Evolutionary conservation across 2,797 vertebrate species (phyloP).

Genomic region (Silurus lanzhouensis): DNA sequence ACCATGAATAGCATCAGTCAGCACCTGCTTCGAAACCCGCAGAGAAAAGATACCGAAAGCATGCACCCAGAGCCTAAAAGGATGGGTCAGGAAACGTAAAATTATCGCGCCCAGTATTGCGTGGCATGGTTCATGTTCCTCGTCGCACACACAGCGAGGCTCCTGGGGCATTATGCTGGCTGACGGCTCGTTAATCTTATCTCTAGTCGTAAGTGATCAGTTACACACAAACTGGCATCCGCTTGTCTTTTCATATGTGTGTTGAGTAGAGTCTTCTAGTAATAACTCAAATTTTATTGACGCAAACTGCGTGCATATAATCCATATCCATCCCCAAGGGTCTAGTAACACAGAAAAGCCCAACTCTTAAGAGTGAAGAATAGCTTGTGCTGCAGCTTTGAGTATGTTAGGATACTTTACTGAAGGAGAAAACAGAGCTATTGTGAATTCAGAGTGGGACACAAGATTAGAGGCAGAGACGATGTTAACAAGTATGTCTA

Average conservation of each 20-base stretch:
- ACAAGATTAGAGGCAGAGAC: constrained; percentile 23
- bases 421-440: constrained; percentile 5
- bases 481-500: constrained; percentile 14
- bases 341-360: constrained; percentile 44
- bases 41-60: constrained; percentile 20
- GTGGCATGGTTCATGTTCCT: constrained; percentile 21
- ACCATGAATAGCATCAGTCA: constrained; percentile 43
- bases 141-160: constrained; percentile 35
- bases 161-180: constrained; percentile 30
- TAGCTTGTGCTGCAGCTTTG: constrained; percentile 33
- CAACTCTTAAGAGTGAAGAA: constrained; percentile 49
- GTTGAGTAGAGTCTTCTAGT: not conserved
- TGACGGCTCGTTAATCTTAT: constrained; percentile 52
- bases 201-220: constrained; percentile 41
- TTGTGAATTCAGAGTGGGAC: constrained; percentile 38
- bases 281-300: constrained; percentile 1
- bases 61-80: constrained; percentile 18
- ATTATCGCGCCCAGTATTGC: constrained; percentile 31
- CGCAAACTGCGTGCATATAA: constrained; percentile 10
- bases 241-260: not conserved
- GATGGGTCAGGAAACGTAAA: constrained; percentile 34
- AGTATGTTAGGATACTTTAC: constrained; percentile 36
- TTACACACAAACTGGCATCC: constrained; percentile 5
- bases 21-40: constrained; percentile 33
- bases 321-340: constrained; percentile 39